A percentile compares a stretch with the other conserved stretches of the same genome.
Evolutionary conservation across 2,888 invertebrate genomes (phyloP).

Genomic region (Xylota segnis): DNA sequence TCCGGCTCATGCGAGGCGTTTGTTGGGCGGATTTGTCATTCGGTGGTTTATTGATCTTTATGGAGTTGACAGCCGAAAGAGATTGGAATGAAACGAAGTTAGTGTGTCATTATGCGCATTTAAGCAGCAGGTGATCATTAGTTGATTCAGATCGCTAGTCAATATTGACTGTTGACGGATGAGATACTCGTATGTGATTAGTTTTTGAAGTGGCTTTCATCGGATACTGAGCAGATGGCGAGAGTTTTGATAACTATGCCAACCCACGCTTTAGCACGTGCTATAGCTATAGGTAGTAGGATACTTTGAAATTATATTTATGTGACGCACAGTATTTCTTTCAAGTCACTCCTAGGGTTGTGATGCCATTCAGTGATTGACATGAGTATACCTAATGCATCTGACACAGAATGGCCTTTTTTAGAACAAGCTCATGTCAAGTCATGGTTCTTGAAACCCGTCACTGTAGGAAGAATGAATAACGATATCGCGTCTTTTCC

Average conservation of each 20-base stretch:
- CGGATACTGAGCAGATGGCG: not conserved
- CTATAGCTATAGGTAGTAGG: not conserved
- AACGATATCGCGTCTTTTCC: no score
- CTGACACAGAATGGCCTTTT: no score
- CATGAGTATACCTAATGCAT: no score
- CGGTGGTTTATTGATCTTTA: slow-evolving; percentile 9
- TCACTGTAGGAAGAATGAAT: no score
- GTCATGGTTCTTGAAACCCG: no score
- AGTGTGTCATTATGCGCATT: slow-evolving; percentile 16
- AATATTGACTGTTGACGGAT: not conserved
- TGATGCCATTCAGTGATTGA: no score
- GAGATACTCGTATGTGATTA: not conserved
- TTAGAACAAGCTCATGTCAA: no score
- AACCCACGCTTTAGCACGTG: not conserved
- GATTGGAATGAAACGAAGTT: slow-evolving; percentile 9
- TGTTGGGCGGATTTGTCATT: not conserved
- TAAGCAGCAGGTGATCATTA: not conserved
- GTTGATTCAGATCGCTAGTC: not conserved
- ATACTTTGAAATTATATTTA: no score
- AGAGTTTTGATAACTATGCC: not conserved
- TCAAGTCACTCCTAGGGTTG: no score
- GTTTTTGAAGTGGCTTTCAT: not conserved
- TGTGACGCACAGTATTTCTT: no score
- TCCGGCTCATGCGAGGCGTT: slow-evolving; percentile 14
- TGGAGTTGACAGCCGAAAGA: slow-evolving; percentile 2